Evolutionary conservation across 1,140 invertebrate genomes (phyloP), one percentile per base, ranked within the genome.

Genomic region (Brachionus asplanchnoidis): DNA sequence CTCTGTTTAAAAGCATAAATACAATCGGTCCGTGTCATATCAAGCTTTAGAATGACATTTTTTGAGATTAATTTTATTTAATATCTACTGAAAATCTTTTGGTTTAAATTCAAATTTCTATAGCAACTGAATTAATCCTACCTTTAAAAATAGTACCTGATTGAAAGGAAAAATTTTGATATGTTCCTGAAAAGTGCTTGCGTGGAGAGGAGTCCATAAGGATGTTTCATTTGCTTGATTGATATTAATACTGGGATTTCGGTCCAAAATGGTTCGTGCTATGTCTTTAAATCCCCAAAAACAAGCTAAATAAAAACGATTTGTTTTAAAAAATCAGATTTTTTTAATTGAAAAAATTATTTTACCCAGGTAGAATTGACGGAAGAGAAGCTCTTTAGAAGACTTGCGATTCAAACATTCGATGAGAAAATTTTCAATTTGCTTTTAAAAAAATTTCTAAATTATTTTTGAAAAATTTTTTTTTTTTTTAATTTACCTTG

Each of bases 141-240:
- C 23, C 8, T 26, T 6, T 3, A 68, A 68, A 68, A 68, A 14
- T 5, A 32, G 23, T n/a, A 68, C 65, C 9, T 28, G 12, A 17
- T 12, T 32, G 20, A 14, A 28, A 32, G 11, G 20, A 68, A 68
- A 68, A 32, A 68, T 32, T 32, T 87, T 87, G 8, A 88, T 88
- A 87, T 88, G 87, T 87, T 89, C 88, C 66, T 89, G 88, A 84
- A 88, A 89, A 50, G 87, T 86, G n/a, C 88, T 87, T 28, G 88
- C 88, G 87, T 89, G 88, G 17, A 89, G 86, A 4, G 88, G 88
- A 14, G 88, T 88, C 88, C 88, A 89, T 40, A 87, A 46, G 28
- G 88, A 87, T 66, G 86, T 85, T 26, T 87, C 86, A 83, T 89
- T 89, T 84, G 87, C 86, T 46, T 85, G 66, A 84, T 88, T 89